Percentiles rank a stretch among this genome's conserved stretches.
Evolutionary conservation across 1,140 invertebrate genomes (phyloP).

Genomic region (Drosophila bipectinata): DNA sequence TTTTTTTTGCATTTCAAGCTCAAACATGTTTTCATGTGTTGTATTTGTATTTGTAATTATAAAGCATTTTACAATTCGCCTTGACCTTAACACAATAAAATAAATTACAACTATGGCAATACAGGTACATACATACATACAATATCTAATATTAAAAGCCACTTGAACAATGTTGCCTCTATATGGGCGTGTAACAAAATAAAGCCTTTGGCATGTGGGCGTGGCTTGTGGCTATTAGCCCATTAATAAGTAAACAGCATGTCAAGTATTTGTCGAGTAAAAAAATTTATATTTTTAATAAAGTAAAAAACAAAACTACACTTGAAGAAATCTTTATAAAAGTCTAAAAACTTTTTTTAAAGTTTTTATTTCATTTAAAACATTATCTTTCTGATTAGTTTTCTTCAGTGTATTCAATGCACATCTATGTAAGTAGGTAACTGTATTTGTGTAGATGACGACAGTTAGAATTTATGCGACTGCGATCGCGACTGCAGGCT

Average conservation of each 20-base stretch:
- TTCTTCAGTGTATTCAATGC: not conserved
- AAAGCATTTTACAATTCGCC: conserved; percentile 68
- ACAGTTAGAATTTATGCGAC: conserved; percentile 55
- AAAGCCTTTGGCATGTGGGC: conserved; percentile 25
- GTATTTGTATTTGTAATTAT: conserved; percentile 53
- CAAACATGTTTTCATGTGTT: conserved; percentile 27
- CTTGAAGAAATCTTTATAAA: too few relatives aligned
- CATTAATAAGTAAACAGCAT: conserved; percentile 58
- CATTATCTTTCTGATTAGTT: not conserved
- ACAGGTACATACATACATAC: not conserved
- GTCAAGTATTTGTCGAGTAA: conserved; percentile 19
- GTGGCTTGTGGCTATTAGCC: conserved; percentile 37
- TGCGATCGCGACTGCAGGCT: conserved; percentile 14
- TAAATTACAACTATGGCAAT: conserved; percentile 72
- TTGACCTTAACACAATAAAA: conserved; percentile 83
- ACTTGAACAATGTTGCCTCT: conserved; percentile 4
- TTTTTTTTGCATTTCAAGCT: conserved; percentile 22
- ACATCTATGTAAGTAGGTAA: conserved; percentile 1
- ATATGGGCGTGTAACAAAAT: conserved; percentile 21
- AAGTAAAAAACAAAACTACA: too few relatives aligned
- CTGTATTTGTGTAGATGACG: conserved; percentile 17
- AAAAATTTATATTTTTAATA: too few relatives aligned
- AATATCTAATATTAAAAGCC: not conserved
- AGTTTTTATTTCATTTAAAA: too few relatives aligned
- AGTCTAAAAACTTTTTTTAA: too few relatives aligned